Percentiles rank a stretch among this genome's conserved stretches.
Evolutionary conservation across 2,888 invertebrate genomes (phyloP).

Genomic region (Falcaria lacertinaria): DNA sequence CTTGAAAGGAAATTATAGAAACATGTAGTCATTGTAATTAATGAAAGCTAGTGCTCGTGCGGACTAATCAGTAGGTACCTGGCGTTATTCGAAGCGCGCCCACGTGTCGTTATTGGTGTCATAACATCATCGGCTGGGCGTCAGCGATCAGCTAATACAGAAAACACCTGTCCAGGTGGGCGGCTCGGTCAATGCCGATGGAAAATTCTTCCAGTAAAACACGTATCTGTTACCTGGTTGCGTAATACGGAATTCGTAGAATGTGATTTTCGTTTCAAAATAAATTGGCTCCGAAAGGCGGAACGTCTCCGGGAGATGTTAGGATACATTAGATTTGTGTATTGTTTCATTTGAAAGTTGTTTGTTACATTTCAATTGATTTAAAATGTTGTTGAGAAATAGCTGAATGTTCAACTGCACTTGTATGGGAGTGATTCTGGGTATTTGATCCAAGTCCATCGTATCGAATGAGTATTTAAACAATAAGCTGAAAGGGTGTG

Average conservation of each 20-base stretch:
- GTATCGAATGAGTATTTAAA: neutral
- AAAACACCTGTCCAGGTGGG: slow-evolving; percentile 70
- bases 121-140: slow-evolving; percentile 30
- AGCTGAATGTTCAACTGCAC: neutral
- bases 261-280: slow-evolving; percentile 20
- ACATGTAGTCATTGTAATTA: slow-evolving; percentile 3
- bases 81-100: slow-evolving; percentile 37
- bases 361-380: neutral
- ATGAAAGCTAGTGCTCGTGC: slow-evolving; percentile 19
- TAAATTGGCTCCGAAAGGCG: slow-evolving; percentile 22
- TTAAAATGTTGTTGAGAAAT: neutral
- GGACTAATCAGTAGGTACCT: slow-evolving; percentile 17
- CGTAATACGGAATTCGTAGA: slow-evolving; percentile 26
- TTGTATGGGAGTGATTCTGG: neutral
- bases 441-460: neutral
- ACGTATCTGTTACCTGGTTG: slow-evolving; percentile 22
- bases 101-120: slow-evolving; percentile 42
- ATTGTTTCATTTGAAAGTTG: neutral
- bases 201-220: slow-evolving; percentile 38
- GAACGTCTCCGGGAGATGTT: neutral
- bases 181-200: slow-evolving; percentile 49
- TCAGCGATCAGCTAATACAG: slow-evolving; percentile 42
- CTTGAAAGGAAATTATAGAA: neutral
- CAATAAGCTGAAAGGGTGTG: neutral
- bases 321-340: neutral